These are phyloP conservation scores for Alosa sapidissima DNA, from an alignment of 2,797 vertebrate species.

Conservation along the genomic window DNA sequence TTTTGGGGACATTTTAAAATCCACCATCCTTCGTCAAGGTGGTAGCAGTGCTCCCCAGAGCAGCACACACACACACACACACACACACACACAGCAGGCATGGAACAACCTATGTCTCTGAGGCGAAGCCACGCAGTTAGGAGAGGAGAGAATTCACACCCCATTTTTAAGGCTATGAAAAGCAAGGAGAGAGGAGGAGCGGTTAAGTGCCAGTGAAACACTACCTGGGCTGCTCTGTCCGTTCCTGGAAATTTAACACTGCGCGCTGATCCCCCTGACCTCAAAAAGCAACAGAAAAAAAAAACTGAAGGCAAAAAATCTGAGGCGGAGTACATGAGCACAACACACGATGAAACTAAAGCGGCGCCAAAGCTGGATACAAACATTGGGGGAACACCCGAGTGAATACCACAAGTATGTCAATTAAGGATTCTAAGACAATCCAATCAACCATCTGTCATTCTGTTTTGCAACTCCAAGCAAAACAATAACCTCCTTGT, in stretches of 20 bases:
- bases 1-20: constrained; percentile 10
- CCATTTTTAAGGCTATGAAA: constrained; percentile 14
- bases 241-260: neutral
- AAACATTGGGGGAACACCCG: neutral
- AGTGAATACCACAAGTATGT: neutral
- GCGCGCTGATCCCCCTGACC: neutral
- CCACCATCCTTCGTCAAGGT: neutral
- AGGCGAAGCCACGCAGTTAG: neutral
- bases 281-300: constrained; percentile 19
- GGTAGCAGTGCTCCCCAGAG: no score
- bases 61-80: no score
- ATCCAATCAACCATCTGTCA: constrained; percentile 6
- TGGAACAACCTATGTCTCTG: neutral
- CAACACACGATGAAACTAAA: neutral
- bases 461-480: neutral
- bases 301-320: neutral
- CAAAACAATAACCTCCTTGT: constrained; percentile 24
- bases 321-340: neutral
- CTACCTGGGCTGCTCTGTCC: neutral
- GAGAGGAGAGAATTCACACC: constrained; percentile 21
- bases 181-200: neutral
- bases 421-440: constrained; percentile 3
- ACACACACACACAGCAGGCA: neutral
- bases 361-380: neutral
- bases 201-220: neutral